phyloP scores from a whole-genome alignment of 2,888 invertebrate genomes.

The Thymelicus lineola region DNA sequence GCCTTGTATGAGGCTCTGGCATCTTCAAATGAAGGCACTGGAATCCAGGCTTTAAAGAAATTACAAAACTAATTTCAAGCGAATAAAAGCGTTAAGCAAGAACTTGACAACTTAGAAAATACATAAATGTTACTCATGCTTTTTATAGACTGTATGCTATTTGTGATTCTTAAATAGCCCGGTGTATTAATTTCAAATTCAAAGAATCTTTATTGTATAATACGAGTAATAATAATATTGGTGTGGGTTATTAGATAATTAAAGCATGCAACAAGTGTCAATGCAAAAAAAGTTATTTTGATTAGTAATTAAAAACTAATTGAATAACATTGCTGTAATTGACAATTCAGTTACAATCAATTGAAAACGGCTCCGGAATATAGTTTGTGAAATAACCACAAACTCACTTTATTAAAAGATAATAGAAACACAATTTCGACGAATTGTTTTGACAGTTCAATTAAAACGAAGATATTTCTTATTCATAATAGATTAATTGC shows the following conservation, averaged over 20 bases:
- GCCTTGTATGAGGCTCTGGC: constrained; percentile 7
- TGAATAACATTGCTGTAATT: background rate
- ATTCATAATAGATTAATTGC: constrained; percentile 21
- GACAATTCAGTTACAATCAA: background rate
- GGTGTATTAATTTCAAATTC: no score
- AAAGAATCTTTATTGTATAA: no score
- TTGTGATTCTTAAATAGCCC: no score
- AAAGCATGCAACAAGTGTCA: background rate
- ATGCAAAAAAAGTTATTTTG: background rate
- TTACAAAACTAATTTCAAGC: background rate
- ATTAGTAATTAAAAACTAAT: background rate
- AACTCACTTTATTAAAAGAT: background rate
- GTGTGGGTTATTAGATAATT: background rate
- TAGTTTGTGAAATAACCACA: background rate
- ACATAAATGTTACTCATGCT: no score
- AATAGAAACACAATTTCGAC: constrained; percentile 4
- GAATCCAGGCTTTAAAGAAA: constrained; percentile 4
- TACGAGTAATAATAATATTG: background rate
- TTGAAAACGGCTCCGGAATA: background rate
- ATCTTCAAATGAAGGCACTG: constrained; percentile 14
- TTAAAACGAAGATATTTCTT: constrained; percentile 18
- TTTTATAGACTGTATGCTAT: no score
- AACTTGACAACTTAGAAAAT: no score
- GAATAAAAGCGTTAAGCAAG: no score
- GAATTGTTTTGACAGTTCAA: constrained; percentile 26